phyloP scores from a whole-genome alignment of 2,888 invertebrate species.

The Drosophila tanythrix region DNA sequence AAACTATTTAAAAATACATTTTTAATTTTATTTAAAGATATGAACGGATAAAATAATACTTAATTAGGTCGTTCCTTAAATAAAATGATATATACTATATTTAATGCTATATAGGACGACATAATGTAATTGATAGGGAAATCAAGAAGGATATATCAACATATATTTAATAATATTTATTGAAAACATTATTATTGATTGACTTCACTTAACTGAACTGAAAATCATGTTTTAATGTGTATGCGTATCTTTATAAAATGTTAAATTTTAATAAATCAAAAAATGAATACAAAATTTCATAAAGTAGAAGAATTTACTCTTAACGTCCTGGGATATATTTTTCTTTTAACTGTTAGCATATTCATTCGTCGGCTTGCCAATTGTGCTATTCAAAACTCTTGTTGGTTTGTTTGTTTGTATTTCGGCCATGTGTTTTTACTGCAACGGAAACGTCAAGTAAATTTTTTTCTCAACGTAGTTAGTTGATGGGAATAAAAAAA shows the following conservation, averaged over 20 bases:
- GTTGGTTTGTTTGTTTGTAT: constrained; percentile 54
- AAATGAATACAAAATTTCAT: not conserved
- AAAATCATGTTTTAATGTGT: not conserved
- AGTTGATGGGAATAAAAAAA: constrained; percentile 67
- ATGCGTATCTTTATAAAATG: not conserved
- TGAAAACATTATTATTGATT: not conserved
- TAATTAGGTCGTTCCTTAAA: not conserved
- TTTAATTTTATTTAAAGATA: not conserved
- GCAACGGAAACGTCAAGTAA: constrained; percentile 78
- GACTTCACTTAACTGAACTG: not conserved
- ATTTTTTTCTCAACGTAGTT: constrained; percentile 71
- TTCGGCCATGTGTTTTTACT: constrained; percentile 78
- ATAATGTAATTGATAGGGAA: not conserved
- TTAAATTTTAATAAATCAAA: not conserved
- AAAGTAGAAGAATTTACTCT: not conserved
- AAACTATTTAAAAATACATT: not conserved
- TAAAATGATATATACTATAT: not conserved
- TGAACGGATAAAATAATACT: not conserved
- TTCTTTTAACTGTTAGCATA: constrained; percentile 9
- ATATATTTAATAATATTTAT: not conserved
- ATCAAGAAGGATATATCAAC: not conserved
- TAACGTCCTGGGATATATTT: not conserved
- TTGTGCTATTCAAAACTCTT: not conserved
- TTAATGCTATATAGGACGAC: not conserved
- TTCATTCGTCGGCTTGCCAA: not conserved